Base-by-base conservation (phyloP, 1,140 invertebrate genomes). In the Heliconius congener region DNA sequence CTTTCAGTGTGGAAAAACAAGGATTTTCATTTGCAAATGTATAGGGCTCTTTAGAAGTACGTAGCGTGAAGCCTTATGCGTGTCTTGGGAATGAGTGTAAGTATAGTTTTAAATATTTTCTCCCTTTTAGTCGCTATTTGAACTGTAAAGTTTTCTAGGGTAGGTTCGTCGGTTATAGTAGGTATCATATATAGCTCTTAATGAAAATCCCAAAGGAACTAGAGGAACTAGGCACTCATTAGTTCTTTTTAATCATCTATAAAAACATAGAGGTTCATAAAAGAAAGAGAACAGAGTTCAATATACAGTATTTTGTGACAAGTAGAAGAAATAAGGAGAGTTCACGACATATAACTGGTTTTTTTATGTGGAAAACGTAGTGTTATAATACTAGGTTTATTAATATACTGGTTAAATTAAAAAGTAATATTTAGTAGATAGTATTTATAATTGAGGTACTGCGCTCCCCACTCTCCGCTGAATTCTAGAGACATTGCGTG, bases 1-100 rank as follows among this genome's bases (percentile, higher is more conserved):
- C 70, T 52, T 73, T 55, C 66, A 57, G 66, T 76, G 76, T 72
- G 27, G 76, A 74, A 57, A 73, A 79, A 81, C 60, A 78, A 57
- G 60, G 71, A 78, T 78, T 78, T 73, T 78, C 76, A 78, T 78
- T 78, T 78, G 71, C 76, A 78, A 78, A 78, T 78, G 76, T 73
- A 78, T 60, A 78, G 60, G 27, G 50, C 37, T 78, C 46, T 72
- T 55, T 57, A 52, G 19, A 39, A 66, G 34, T 76, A 71, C 50
- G 30, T 8, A 16, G 50, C 16, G 46, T 27, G 27, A 30, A 66
- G 60, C 60, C 13, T 16, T 30, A 46, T 76, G n/a, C 50, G 42
- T 74, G 23, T 50, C 30, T 75, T 66, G 60, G 60, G 27, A 66
- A 30, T 66, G 16, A 66, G 60, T 30, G 3, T 5, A 8, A 60